Percentiles rank a stretch among this genome's conserved stretches.
These are phyloP conservation scores for Centruroides vittatus DNA, from an alignment of 1,140 invertebrate genomes.

Conservation along the genomic window DNA sequence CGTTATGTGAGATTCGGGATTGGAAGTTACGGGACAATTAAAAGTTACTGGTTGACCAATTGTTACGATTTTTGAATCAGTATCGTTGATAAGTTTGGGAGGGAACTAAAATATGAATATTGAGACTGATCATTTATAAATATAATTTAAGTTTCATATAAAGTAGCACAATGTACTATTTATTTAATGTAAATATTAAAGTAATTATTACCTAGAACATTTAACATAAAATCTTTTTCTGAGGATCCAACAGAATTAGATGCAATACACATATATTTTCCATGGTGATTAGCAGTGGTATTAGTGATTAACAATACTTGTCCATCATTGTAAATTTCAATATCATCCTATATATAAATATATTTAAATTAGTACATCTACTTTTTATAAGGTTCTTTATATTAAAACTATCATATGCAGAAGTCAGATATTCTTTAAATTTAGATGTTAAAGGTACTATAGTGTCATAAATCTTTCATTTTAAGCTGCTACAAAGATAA, in stretches of 20 bases:
- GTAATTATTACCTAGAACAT: conserved; percentile 42
- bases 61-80: conserved; percentile 26
- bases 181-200: too few species aligned
- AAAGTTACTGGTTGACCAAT: conserved; percentile 28
- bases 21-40: conserved; percentile 33
- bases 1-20: conserved; percentile 31
- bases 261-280: conserved; percentile 42
- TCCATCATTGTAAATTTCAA: not conserved
- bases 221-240: conserved; percentile 42
- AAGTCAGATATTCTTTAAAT: too few species aligned
- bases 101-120: conserved; percentile 14
- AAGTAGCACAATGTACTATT: too few species aligned
- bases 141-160: too few species aligned
- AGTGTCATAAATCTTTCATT: too few species aligned
- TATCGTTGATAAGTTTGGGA: conserved; percentile 21
- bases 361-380: not conserved
- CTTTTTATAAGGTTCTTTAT: too few species aligned
- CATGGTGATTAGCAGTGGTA: conserved; percentile 12
- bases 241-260: conserved; percentile 49
- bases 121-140: too few species aligned
- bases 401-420: too few species aligned
- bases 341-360: not conserved
- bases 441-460: too few species aligned
- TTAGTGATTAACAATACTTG: not conserved
- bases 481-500: too few species aligned